Evolutionary conservation across 2,888 invertebrate species (phyloP), one percentile per base, ranked within the genome.

Genomic region (Belgica antarctica): DNA sequence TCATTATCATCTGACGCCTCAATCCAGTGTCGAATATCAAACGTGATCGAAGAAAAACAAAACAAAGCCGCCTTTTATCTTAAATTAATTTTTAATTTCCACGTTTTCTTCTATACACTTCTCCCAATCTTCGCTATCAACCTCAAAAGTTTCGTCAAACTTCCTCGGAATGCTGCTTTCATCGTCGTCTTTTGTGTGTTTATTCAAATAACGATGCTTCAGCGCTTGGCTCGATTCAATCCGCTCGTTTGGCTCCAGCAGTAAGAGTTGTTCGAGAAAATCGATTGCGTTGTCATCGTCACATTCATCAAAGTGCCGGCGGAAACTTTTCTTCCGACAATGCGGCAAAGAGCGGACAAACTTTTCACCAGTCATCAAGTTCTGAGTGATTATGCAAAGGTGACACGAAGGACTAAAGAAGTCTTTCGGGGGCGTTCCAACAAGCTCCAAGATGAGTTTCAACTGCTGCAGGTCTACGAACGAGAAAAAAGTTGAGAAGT

Each of bases 341-440:
- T 22, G 36, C 17, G 70, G 70, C 24, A 70, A 25, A 3, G 70
- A 61, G 36, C 61, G 12, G 3, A 70, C 61, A 28, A 41, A 70
- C 41, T 70, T 70, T 25, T 70, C 70, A 25, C 70, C 70, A 22
- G 59, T 61, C 46, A 61, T 70, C 27, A 70, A 19, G 22, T 70
- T 70, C 17, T 70, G 70, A 57, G 70, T 70, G 1, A 70, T 28
- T 17, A 70, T 70, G 41, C 70, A 70, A 15, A 70, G 59, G 17
- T 70, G 70, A 34, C 70, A 70, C 2, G 59, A 41, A 15, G 70
- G 70, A 34, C 61, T 61, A 25, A 70, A 70, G 41, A 70, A 70
- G 24, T 70, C 70, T 28, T 70, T 70, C 41, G 59, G 25, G 15
- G 70, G 70, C 10, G 70, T 70, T 61, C 70, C 70, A 10, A 70